Evolutionary conservation across 2,797 vertebrate species (phyloP), one percentile per base, ranked within the genome.

Genomic region (Iguana delicatissima): DNA sequence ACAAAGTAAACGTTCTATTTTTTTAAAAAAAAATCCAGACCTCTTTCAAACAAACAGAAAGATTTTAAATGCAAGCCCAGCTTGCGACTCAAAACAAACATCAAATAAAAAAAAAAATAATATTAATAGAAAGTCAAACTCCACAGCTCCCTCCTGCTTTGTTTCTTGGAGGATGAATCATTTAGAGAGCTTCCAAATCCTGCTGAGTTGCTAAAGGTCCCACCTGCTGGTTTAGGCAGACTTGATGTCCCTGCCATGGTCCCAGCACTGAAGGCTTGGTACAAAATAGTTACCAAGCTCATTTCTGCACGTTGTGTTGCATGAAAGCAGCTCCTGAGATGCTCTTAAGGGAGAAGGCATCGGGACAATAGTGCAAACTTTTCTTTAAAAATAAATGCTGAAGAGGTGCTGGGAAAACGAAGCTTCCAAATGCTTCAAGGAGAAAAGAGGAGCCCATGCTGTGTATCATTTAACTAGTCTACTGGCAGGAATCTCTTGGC

Each of bases 21-120:
- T 67, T 82, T 74, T 29, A 92, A 86, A 73, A 94, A 84, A 55
- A 57, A 80, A 96, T 95, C 94, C 96, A 96, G 92, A 96, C 62
- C 79, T 95, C 97, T 97, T 97, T 97, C 97, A 97, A 96, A 97
- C 97, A 97, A 96, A 97, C 97, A 96, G 97, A 97, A 97, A 97
- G 97, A 96, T 95, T 46, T 96, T 14, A 16, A 72, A 55, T 3
- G 97, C 97, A 97, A 97, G 97, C 92, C 97, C 97, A 89, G 97
- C 97, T 97, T 96, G 97, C 97, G 96, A 92, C 73, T 93, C 94
- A 94, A 89, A 95, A 96, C 59, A 95, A 97, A 96, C 97, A 97
- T 96, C 97, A 96, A 93, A 95, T 85, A 96, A 86, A 86, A 80
- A 85, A 46, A 46, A 87, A 87, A 93, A 93, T 92, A 86, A 86